Conservation (phyloP, 2,888 invertebrate species). For the Nowickia ferox region DNA sequence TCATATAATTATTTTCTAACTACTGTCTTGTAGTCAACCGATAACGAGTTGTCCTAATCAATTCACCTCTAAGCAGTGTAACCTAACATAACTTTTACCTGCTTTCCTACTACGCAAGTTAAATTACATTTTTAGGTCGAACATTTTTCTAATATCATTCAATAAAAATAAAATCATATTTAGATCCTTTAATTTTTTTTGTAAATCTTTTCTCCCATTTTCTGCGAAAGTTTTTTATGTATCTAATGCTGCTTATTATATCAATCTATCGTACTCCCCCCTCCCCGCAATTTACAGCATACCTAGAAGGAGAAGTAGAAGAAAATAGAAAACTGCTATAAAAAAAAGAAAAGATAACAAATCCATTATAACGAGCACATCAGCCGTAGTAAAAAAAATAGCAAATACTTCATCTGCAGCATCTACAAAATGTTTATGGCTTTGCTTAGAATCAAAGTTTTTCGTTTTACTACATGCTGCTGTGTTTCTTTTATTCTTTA, state of each 20-base stretch:
- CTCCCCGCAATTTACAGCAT: background rate
- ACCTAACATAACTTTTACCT: constrained; percentile 12
- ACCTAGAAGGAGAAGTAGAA: no score
- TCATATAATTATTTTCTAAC: background rate
- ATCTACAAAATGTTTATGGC: constrained; percentile 44
- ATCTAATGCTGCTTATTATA: constrained; percentile 4
- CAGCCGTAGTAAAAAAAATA: constrained; percentile 16
- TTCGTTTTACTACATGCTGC: constrained; percentile 3
- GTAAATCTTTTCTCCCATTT: background rate
- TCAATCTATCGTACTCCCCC: background rate
- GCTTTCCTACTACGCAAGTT: background rate
- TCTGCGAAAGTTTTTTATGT: background rate
- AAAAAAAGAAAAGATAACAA: constrained; percentile 34
- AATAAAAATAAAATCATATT: background rate
- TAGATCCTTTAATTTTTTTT: constrained; percentile 18
- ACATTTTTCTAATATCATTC: background rate
- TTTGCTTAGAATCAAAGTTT: constrained; percentile 32
- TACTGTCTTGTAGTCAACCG: no score
- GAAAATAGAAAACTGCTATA: constrained; percentile 29
- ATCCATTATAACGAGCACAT: constrained; percentile 58
- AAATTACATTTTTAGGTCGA: constrained; percentile 33
- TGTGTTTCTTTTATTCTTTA: constrained; percentile 3
- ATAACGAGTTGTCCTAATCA: background rate
- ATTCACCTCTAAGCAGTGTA: background rate
- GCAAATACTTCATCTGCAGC: constrained; percentile 18